Base-by-base conservation (phyloP, 2,797 vertebrate species). In the Molothrus aeneus region DNA sequence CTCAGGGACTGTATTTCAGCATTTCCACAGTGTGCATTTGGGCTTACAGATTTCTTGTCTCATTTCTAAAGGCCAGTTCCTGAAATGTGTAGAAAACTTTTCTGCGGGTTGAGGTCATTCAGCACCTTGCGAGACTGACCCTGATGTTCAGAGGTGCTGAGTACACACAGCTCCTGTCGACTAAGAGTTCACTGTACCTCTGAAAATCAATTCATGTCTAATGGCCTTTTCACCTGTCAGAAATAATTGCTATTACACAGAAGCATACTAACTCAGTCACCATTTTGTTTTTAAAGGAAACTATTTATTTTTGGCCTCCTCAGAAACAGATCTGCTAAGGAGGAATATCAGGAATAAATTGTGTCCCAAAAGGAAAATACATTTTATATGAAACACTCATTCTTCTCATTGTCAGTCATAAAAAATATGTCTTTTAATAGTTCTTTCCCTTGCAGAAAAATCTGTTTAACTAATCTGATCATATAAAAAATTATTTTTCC, bases 181-280 rank as follows among this genome's bases (percentile, higher is more conserved):
- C 82, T 25, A 66, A 45, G 82, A 72, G 86, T 90, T 93, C 94
- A 87, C 57, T n/a, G 60, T 68, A 77, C 59, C 56, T 91, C 74
- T 88, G 60, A 92, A 97, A 95, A 95, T 96, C 92, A 89, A 88
- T 95, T 94, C 64, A 79, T 80, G 81, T 95, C 70, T 93, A 93
- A 96, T 77, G 87, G 92, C 95, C 88, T 97, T 82, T 95, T 95
- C 92, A 93, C 42, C 79, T 96, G 78, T 90, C 73, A 96, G 64
- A 82, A 88, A 93, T 94, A 96, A 96, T 95, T 97, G 93, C 83
- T 95, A 91, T 87, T 96, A 84, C 84, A 77, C 42, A 89, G 88
- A 80, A 91, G 94, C 69, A 68, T 65, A 83, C 51, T 92, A 88
- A 95, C 94, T 83, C 91, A 90, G 80, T 82, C 53, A 66, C 56